Evolutionary conservation across 2,888 invertebrate species (phyloP).

Genomic region (Empis stercorea): DNA sequence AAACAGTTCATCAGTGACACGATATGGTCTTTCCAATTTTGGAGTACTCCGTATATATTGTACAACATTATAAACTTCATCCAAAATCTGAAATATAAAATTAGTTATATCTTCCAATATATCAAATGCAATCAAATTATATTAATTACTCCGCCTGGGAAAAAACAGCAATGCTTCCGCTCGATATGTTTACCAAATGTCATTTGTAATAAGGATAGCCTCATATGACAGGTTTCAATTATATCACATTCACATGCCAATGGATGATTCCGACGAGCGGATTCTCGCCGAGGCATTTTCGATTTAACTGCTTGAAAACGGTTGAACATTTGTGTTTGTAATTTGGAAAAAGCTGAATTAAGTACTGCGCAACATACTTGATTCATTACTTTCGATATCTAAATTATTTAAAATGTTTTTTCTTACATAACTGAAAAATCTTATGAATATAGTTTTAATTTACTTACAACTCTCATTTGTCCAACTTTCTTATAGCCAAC

Average conservation of each 20-base stretch:
- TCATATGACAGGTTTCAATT: slow-evolving; percentile 85
- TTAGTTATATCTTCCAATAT: not conserved
- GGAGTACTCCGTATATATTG: slow-evolving; percentile 70
- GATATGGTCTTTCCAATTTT: slow-evolving; percentile 74
- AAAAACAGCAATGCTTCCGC: slow-evolving; percentile 84
- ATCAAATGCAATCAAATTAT: not conserved
- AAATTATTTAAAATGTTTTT: slow-evolving; percentile 16
- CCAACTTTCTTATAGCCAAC: slow-evolving; percentile 65
- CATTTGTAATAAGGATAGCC: slow-evolving; percentile 82
- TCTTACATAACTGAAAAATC: not conserved
- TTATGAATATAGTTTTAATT: not conserved
- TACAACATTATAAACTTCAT: slow-evolving; percentile 80
- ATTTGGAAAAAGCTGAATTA: slow-evolving; percentile 72
- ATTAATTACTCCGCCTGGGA: slow-evolving; percentile 73
- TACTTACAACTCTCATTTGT: slow-evolving; percentile 64
- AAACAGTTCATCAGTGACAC: slow-evolving; percentile 86
- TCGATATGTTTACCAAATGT: slow-evolving; percentile 91
- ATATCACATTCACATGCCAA: slow-evolving; percentile 86
- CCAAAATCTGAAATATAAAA: slow-evolving; percentile 55
- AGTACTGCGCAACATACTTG: slow-evolving; percentile 63
- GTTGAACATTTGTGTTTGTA: slow-evolving; percentile 73
- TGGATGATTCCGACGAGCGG: slow-evolving; percentile 79
- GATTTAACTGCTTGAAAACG: slow-evolving; percentile 79
- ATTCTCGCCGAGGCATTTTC: slow-evolving; percentile 79
- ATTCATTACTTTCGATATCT: slow-evolving; percentile 77